These are phyloP conservation scores for Lysandra bellargus DNA, from an alignment of 2,888 invertebrate genomes.

Conservation along the genomic window DNA sequence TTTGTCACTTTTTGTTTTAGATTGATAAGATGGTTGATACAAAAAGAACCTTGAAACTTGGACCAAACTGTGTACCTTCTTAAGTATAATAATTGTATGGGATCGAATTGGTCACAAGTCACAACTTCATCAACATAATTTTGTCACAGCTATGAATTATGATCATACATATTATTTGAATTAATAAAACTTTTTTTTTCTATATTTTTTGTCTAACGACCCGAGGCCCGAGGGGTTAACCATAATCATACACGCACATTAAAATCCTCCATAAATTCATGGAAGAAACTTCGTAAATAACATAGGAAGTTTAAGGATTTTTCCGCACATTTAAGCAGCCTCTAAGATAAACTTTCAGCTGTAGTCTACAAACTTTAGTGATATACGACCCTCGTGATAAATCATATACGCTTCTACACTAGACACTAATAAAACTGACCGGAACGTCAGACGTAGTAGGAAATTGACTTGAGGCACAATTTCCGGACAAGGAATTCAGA, in stretches of 20 bases:
- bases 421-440: slow-evolving; percentile 16
- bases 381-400: not conserved
- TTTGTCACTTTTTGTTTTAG: not conserved
- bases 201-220: not conserved
- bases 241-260: not conserved
- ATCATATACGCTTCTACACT: not conserved
- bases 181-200: too few relatives aligned
- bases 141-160: too few relatives aligned
- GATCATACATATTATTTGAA: too few relatives aligned
- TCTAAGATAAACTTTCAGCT: not conserved
- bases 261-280: not conserved
- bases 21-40: not conserved
- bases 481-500: slow-evolving; percentile 10
- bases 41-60: not conserved
- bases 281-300: not conserved
- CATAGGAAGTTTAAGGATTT: not conserved
- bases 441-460: slow-evolving; percentile 15
- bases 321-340: not conserved
- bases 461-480: slow-evolving; percentile 27
- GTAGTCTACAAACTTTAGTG: not conserved
- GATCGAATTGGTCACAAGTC: too few relatives aligned
- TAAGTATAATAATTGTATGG: too few relatives aligned
- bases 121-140: too few relatives aligned
- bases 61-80: too few relatives aligned
- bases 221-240: not conserved